These are phyloP conservation scores for Baccha elongata DNA, from an alignment of 2,888 invertebrate species.

Conservation along the genomic window DNA sequence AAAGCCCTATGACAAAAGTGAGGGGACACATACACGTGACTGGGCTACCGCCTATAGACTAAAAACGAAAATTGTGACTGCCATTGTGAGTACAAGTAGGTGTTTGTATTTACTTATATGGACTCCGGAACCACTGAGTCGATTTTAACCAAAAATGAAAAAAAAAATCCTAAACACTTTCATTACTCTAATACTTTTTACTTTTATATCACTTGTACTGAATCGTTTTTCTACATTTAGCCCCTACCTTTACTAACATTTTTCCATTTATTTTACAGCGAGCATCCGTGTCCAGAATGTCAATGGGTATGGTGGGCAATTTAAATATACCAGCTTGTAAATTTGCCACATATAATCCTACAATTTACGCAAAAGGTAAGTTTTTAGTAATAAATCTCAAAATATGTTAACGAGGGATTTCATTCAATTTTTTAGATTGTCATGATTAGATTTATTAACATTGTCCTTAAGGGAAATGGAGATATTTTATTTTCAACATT, in stretches of 20 bases:
- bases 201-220: too few relatives aligned
- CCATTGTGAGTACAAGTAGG: too few relatives aligned
- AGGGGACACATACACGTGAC: too few relatives aligned
- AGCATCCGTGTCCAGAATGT: constrained; percentile 82
- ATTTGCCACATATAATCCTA: constrained; percentile 80
- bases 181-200: too few relatives aligned
- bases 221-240: too few relatives aligned
- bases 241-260: background rate
- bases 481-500: background rate
- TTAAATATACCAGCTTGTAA: constrained; percentile 81
- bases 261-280: constrained; percentile 78
- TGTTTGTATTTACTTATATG: too few relatives aligned
- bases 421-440: constrained; percentile 12
- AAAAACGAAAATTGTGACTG: too few relatives aligned
- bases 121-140: too few relatives aligned
- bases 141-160: too few relatives aligned
- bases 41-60: too few relatives aligned
- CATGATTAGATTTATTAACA: constrained; percentile 18
- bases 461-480: background rate
- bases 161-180: too few relatives aligned
- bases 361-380: constrained; percentile 80
- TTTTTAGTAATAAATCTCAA: constrained; percentile 33
- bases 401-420: background rate
- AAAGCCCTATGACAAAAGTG: too few relatives aligned
- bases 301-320: constrained; percentile 81